Conservation (phyloP, 2,113 vertebrate species). For the Myiagra hebetior region DNA sequence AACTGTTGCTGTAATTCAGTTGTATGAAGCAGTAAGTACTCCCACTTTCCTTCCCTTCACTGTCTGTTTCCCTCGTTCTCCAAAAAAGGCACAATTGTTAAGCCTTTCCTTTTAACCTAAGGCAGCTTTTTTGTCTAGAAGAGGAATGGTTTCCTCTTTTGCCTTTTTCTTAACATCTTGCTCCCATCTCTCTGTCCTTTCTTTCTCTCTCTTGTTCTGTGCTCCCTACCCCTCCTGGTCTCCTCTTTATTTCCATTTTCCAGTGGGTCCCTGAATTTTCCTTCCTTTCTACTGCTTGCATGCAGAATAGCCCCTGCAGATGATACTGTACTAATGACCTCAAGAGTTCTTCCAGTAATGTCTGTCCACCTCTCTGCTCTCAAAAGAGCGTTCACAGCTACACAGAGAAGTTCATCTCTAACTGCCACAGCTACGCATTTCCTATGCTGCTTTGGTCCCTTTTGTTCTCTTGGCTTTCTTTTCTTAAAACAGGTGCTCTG, state of each 20-base stretch:
- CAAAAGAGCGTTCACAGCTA: not conserved
- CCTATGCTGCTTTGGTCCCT: not conserved
- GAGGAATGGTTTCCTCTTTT: not conserved
- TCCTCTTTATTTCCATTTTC: not conserved
- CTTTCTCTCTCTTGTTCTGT: not conserved
- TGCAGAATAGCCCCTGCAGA: not conserved
- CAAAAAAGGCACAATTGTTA: not conserved
- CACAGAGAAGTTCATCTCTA: not conserved
- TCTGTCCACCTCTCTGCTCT: not conserved
- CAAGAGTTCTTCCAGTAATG: not conserved
- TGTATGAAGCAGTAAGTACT: not conserved
- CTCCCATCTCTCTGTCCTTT: not conserved
- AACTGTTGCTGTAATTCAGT: not conserved
- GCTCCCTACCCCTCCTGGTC: not conserved
- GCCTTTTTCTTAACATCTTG: not conserved
- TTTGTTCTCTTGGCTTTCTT: not conserved
- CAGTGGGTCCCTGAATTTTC: not conserved
- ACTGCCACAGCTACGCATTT: rapidly evolving
- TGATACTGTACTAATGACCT: not conserved
- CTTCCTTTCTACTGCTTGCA: not conserved
- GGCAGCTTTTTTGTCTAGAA: not conserved
- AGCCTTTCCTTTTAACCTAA: not conserved
- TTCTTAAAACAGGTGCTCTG: not conserved
- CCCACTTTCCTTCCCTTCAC: not conserved
- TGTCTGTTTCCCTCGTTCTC: not conserved